These are phyloP conservation scores for Charina bottae DNA, from an alignment of 2,113 vertebrate genomes.

Conservation along the genomic window DNA sequence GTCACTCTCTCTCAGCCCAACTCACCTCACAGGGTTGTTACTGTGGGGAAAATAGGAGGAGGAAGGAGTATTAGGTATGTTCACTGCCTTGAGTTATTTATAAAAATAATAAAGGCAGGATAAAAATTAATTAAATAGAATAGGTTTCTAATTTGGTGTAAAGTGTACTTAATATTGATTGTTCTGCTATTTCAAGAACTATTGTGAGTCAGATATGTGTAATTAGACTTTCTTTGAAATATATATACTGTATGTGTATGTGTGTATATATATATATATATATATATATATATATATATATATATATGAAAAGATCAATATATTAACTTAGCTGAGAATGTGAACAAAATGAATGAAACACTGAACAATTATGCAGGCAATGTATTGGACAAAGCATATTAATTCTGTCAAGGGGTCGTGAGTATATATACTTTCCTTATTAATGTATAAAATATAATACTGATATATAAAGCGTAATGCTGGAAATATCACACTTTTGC, in stretches of 20 bases:
- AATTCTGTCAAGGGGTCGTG: not conserved
- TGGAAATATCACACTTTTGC: not conserved
- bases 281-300: not conserved
- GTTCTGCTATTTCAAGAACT: slow-evolving; percentile 70
- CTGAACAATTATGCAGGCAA: slow-evolving; percentile 55
- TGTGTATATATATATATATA: not conserved
- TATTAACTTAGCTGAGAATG: slow-evolving; percentile 47
- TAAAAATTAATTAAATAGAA: too few relatives aligned
- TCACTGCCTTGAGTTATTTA: too few relatives aligned
- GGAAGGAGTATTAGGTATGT: too few relatives aligned
- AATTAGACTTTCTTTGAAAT: slow-evolving; percentile 72
- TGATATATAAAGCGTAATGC: not conserved
- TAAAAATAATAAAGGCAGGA: too few relatives aligned
- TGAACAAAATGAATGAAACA: slow-evolving; percentile 59
- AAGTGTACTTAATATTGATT: slow-evolving; percentile 76
- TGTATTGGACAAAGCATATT: slow-evolving; percentile 28
- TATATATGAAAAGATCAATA: slow-evolving; percentile 61
- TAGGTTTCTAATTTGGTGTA: slow-evolving; percentile 66
- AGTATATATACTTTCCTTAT: not conserved
- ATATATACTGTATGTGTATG: too few relatives aligned
- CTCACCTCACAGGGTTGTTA: too few relatives aligned
- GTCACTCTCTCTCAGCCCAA: too few relatives aligned
- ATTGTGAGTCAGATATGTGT: slow-evolving; percentile 65
- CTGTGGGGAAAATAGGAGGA: too few relatives aligned
- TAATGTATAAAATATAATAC: not conserved